A percentile compares a stretch with the other conserved stretches of the same genome.
phyloP scores from a whole-genome alignment of 2,797 vertebrate genomes.

The Sebastiscus albofasciatus region DNA sequence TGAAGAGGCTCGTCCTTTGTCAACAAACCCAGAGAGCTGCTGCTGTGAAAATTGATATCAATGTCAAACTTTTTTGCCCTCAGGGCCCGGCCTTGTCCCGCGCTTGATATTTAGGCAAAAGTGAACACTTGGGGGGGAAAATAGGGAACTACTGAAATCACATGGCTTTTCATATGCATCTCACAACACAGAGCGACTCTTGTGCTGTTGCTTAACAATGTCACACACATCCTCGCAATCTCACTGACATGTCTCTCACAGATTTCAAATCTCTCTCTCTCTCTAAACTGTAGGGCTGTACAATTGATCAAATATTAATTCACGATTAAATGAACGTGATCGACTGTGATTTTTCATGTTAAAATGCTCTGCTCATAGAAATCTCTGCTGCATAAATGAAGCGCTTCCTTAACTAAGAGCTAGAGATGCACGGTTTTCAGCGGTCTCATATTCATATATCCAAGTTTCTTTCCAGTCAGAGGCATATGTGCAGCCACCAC shows the following conservation, averaged over 20 bases:
- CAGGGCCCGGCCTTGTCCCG: slow-evolving; percentile 2
- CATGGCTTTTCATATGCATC: slow-evolving; percentile 13
- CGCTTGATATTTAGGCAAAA: slow-evolving; percentile 3
- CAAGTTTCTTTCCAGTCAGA: no score
- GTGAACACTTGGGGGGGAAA: background rate
- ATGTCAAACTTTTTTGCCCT: slow-evolving; percentile 24
- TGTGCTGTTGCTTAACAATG: slow-evolving; percentile 20
- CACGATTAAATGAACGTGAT: no score
- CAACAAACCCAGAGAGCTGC: slow-evolving; percentile 16
- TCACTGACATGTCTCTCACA: background rate
- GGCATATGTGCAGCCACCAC: no score
- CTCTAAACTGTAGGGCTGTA: background rate
- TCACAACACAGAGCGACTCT: background rate
- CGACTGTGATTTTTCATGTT: no score
- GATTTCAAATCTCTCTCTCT: background rate
- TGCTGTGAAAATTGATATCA: slow-evolving; percentile 28
- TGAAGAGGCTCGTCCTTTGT: slow-evolving; percentile 10
- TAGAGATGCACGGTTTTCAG: no score
- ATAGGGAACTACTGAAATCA: slow-evolving; percentile 26
- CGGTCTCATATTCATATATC: no score
- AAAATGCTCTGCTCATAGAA: no score
- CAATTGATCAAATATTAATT: no score
- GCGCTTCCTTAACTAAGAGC: no score
- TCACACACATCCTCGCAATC: slow-evolving; percentile 16
- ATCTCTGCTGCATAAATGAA: no score